phyloP scores from a whole-genome alignment of 2,888 invertebrate genomes.

The Spodoptera exigua region DNA sequence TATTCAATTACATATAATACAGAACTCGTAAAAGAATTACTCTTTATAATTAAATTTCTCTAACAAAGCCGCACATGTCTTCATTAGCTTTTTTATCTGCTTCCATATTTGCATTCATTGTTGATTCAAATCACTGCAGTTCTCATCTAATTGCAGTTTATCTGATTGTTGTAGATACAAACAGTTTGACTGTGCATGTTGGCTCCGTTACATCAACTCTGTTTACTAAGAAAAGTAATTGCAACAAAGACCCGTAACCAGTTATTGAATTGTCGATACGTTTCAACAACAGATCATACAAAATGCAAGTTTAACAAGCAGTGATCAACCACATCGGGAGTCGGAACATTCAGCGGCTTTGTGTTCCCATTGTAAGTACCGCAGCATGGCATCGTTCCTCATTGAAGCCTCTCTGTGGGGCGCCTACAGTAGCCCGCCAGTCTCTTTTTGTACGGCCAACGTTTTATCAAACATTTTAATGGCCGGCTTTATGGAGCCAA shows the following conservation, averaged over 20 bases:
- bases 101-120: constrained; percentile 33
- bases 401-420: constrained; percentile 83
- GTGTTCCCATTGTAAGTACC: constrained; percentile 72
- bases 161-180: constrained; percentile 42
- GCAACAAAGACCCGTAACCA: constrained; percentile 28
- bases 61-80: constrained; percentile 16
- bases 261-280: constrained; percentile 54
- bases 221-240: constrained; percentile 22
- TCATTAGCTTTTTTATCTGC: constrained; percentile 33
- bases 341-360: constrained; percentile 71
- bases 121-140: constrained; percentile 34
- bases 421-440: constrained; percentile 83
- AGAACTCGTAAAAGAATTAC: not conserved
- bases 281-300: constrained; percentile 55
- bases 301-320: constrained; percentile 71
- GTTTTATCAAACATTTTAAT: constrained; percentile 89
- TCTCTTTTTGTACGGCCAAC: constrained; percentile 86
- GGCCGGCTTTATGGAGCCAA: constrained; percentile 87
- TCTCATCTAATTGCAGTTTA: constrained; percentile 46
- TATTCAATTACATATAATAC: constrained; percentile 1
- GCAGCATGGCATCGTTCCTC: constrained; percentile 81
- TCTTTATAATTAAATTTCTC: not conserved
- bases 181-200: constrained; percentile 12
- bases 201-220: constrained; percentile 26
- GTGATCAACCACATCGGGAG: constrained; percentile 73